Conservation (phyloP, 1,140 invertebrate species). For the Macrobrachium rosenbergii region DNA sequence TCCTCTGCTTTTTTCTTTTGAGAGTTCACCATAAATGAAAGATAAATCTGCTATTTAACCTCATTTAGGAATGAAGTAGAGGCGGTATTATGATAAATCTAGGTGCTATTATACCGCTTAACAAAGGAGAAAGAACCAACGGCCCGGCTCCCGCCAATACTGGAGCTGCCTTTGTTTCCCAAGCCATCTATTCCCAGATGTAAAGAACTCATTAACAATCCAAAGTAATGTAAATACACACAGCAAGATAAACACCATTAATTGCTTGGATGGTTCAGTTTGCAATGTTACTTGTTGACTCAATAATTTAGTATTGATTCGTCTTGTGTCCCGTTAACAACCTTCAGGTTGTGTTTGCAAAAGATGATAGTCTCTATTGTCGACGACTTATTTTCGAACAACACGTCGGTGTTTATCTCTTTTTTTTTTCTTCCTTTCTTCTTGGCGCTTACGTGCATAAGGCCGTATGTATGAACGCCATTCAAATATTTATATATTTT, state of each 20-base stretch:
- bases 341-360: constrained; percentile 10
- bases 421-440: not conserved
- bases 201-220: constrained; percentile 61
- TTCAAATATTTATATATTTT: no score
- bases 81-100: no score
- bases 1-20: no score
- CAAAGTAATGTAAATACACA: constrained; percentile 62
- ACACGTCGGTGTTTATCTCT: not conserved
- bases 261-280: constrained; percentile 64
- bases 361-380: constrained; percentile 15
- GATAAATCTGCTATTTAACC: no score
- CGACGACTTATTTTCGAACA: not conserved
- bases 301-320: constrained; percentile 60
- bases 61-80: no score
- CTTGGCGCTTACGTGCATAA: no score
- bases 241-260: constrained; percentile 55
- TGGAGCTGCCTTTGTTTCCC: constrained; percentile 24
- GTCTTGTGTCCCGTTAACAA: constrained; percentile 42
- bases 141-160: no score
- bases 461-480: no score
- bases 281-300: constrained; percentile 55
- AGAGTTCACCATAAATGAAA: no score
- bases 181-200: constrained; percentile 19
- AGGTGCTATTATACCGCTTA: no score
- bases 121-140: no score